Evolutionary conservation across 1,140 invertebrate genomes (phyloP).

Genomic region (silkworm (Bombyx mori)): ASM3026992v2 NC_085132.1:951001-951500

Average conservation of each 20-base stretch:
- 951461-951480: slow-evolving; percentile 89
- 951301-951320: slow-evolving; percentile 95
- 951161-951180: slow-evolving; percentile 24
- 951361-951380: slow-evolving; percentile 80
- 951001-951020: too few species aligned
- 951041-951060: too few species aligned
- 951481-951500: slow-evolving; percentile 83
- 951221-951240: slow-evolving; percentile 79
- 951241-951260: slow-evolving; percentile 91
- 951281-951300: slow-evolving; percentile 93
- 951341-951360: slow-evolving; percentile 89
- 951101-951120: neutral
- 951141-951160: slow-evolving; percentile 17
- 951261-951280: slow-evolving; percentile 91
- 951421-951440: slow-evolving; percentile 83
- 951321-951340: slow-evolving; percentile 90
- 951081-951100: too few species aligned
- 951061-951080: too few species aligned
- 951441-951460: slow-evolving; percentile 86
- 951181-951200: slow-evolving; percentile 68
- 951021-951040: too few species aligned
- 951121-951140: slow-evolving; percentile 35
- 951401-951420: slow-evolving; percentile 82
- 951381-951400: slow-evolving; percentile 81
- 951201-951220: slow-evolving; percentile 85